These are phyloP conservation scores for Vollenhovia emeryi DNA, from an alignment of 1,140 invertebrate genomes.

Conservation along the genomic window DNA sequence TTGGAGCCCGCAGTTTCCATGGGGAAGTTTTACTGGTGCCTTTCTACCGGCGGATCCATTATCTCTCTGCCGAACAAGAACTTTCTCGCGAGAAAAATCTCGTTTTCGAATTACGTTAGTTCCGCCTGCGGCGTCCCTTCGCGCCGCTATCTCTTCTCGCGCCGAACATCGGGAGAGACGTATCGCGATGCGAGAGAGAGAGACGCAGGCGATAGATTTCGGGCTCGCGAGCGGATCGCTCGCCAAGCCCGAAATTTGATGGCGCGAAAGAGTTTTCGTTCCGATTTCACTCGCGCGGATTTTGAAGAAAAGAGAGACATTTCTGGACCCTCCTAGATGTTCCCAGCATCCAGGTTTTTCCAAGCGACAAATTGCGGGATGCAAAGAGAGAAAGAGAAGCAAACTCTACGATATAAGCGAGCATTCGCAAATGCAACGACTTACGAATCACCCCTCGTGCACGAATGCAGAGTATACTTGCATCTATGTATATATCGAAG, in stretches of 20 bases:
- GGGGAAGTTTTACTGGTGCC: slow-evolving; percentile 16
- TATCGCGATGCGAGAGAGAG: slow-evolving; percentile 2
- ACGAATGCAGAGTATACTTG: background rate
- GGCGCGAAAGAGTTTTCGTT: background rate
- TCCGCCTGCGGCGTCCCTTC: background rate
- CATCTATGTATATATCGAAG: background rate
- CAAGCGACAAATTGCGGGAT: background rate
- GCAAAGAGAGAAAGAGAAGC: background rate
- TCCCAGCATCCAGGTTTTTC: background rate
- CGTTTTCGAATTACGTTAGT: slow-evolving; percentile 49
- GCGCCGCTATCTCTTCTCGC: background rate
- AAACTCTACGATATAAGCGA: background rate
- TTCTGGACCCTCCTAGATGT: background rate
- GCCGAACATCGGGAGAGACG: background rate
- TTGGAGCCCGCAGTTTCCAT: background rate
- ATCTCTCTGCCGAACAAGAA: slow-evolving; percentile 42
- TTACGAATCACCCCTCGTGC: background rate
- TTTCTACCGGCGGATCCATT: slow-evolving; percentile 38
- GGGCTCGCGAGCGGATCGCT: background rate
- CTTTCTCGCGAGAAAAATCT: slow-evolving; percentile 22
- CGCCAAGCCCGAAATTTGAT: background rate
- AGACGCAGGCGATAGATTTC: background rate
- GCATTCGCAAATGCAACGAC: background rate
- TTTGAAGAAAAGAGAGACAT: background rate
- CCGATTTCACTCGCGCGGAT: background rate